phyloP scores from a whole-genome alignment of 2,113 vertebrate genomes.

The Sphyrna mokarran region DNA sequence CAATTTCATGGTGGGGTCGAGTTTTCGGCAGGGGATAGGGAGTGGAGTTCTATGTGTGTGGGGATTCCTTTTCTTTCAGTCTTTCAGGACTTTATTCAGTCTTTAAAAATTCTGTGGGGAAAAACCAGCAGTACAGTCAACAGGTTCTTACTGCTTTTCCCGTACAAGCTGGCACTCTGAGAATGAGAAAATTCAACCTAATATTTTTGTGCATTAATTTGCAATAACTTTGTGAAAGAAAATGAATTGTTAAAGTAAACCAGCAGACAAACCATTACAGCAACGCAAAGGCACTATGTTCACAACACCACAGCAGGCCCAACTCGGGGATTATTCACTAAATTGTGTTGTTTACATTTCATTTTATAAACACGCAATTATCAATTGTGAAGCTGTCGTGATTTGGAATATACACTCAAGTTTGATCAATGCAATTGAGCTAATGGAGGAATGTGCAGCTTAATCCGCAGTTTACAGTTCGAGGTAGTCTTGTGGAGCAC shows the following conservation, averaged over 20 bases:
- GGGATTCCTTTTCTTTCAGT: too few relatives aligned
- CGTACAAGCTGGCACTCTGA: too few relatives aligned
- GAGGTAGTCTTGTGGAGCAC: not conserved
- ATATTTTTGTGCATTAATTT: not conserved
- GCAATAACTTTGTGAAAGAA: not conserved
- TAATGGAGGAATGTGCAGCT: not conserved
- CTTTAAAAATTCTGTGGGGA: too few relatives aligned
- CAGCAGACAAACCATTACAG: not conserved
- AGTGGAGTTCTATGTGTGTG: too few relatives aligned
- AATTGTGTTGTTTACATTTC: not conserved
- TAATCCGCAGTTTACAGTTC: not conserved
- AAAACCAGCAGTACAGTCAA: too few relatives aligned
- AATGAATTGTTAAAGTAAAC: not conserved
- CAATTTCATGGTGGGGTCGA: too few relatives aligned
- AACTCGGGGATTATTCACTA: not conserved
- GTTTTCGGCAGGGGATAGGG: too few relatives aligned
- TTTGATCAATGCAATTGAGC: not conserved
- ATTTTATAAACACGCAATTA: not conserved
- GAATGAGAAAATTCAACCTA: not conserved
- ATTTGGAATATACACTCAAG: not conserved
- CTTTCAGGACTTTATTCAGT: too few relatives aligned
- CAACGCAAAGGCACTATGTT: not conserved
- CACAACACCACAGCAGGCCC: not conserved
- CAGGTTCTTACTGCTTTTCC: too few relatives aligned
- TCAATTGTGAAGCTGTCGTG: not conserved